Conservation (phyloP, 2,888 invertebrate genomes). For the Rhagonycha lutea region DNA sequence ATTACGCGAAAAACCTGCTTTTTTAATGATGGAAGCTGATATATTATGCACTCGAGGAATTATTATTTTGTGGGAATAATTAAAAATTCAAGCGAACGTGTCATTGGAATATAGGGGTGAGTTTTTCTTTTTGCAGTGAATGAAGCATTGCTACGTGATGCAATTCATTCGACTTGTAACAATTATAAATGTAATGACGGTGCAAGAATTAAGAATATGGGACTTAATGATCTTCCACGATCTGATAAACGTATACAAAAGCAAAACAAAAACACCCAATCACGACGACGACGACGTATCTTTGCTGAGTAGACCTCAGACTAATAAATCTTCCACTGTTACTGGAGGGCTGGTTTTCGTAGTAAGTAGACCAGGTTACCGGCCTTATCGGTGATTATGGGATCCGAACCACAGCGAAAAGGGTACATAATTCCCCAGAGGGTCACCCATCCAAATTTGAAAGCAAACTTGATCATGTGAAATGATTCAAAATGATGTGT, state of each 20-base stretch:
- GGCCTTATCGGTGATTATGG: too few species aligned
- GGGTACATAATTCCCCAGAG: too few species aligned
- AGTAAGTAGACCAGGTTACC: too few species aligned
- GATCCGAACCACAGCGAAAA: too few species aligned
- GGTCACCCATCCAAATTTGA: too few species aligned
- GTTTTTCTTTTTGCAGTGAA: neutral
- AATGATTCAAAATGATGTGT: too few species aligned
- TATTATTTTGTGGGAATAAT: neutral
- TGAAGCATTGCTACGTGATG: neutral
- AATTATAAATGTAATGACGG: neutral
- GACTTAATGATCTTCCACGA: neutral
- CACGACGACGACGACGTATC: too few species aligned
- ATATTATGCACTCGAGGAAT: neutral
- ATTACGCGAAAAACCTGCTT: neutral
- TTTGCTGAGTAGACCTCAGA: too few species aligned
- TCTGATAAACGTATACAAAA: neutral
- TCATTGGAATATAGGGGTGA: neutral
- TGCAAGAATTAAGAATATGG: neutral
- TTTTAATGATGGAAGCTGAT: neutral
- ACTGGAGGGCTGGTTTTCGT: too few species aligned
- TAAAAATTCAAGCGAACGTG: neutral
- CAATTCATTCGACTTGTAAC: neutral
- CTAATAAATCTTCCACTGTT: too few species aligned
- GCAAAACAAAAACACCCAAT: too few species aligned
- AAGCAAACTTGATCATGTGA: too few species aligned